Evolutionary conservation across 2,113 vertebrate species (phyloP).

Genomic region (Empidonax alnorum): DNA sequence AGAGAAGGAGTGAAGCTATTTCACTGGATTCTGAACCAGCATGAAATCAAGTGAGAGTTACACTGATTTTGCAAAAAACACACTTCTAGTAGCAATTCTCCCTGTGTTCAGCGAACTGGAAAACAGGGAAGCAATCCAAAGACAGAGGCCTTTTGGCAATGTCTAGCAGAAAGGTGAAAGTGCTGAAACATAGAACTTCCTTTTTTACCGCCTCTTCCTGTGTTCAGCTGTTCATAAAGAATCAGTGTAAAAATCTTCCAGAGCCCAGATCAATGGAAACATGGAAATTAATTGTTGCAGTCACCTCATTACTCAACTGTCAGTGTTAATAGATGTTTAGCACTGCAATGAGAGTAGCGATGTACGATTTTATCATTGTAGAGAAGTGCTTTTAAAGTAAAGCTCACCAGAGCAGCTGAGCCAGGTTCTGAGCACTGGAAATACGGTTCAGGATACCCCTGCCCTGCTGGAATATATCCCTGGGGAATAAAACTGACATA

Average conservation of each 20-base stretch:
- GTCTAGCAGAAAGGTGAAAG: slow-evolving; percentile 7
- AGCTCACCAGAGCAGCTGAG: background rate
- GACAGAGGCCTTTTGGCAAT: background rate
- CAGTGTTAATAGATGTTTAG: slow-evolving; percentile 23
- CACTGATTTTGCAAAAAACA: background rate
- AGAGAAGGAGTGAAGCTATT: background rate
- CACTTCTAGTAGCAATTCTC: background rate
- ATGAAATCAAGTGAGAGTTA: background rate
- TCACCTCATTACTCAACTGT: slow-evolving; percentile 37
- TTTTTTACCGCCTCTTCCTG: background rate
- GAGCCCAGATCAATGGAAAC: slow-evolving; percentile 4
- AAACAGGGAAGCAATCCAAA: background rate
- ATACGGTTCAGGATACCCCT: background rate
- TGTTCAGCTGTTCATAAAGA: background rate
- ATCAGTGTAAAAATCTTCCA: background rate
- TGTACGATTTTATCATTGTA: background rate
- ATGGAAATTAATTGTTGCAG: slow-evolving; percentile 50
- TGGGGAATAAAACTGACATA: background rate
- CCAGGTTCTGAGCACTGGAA: fast-evolving
- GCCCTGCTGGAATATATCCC: background rate
- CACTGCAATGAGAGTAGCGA: background rate
- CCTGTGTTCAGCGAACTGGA: background rate
- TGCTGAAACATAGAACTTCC: background rate
- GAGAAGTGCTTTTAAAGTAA: background rate
- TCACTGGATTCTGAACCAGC: background rate